Percentiles rank a stretch among this genome's conserved stretches.
Conservation (phyloP, 2,113 vertebrate species). For the Leptocoma aspasia region DNA sequence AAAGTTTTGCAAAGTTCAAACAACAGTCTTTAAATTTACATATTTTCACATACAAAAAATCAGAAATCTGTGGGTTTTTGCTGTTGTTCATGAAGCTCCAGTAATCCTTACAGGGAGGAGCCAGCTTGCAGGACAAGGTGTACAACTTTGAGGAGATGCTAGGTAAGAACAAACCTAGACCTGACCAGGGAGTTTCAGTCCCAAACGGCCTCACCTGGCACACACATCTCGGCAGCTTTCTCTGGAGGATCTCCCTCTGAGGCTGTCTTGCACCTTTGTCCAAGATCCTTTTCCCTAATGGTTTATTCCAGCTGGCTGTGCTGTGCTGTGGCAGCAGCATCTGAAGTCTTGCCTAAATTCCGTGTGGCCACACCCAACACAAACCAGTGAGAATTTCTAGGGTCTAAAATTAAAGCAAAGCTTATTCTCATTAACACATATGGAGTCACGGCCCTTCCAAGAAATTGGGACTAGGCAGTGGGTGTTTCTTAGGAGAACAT, state of each 20-base stretch:
- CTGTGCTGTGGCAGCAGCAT: not conserved
- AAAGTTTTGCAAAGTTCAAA: not conserved
- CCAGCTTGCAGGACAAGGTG: not conserved
- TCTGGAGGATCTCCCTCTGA: not conserved
- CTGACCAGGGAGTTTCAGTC: not conserved
- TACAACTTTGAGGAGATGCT: too few species aligned
- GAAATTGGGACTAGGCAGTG: not conserved
- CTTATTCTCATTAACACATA: not conserved
- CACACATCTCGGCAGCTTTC: not conserved
- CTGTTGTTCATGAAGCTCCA: not conserved
- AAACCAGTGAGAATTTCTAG: not conserved
- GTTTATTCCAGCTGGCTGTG: not conserved
- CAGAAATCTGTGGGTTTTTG: not conserved
- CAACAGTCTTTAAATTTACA: not conserved
- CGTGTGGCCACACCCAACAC: fast-evolving
- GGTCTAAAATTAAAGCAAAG: not conserved
- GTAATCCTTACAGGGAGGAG: not conserved
- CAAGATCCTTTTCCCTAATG: not conserved
- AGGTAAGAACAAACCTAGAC: not conserved
- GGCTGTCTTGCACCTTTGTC: not conserved
- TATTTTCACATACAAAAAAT: not conserved
- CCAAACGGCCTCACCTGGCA: not conserved
- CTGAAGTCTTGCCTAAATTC: not conserved
- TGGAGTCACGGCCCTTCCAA: not conserved
- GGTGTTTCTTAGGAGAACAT: not conserved